Conservation (phyloP, 2,113 vertebrate species). For the Tamias sibiricus region DNA sequence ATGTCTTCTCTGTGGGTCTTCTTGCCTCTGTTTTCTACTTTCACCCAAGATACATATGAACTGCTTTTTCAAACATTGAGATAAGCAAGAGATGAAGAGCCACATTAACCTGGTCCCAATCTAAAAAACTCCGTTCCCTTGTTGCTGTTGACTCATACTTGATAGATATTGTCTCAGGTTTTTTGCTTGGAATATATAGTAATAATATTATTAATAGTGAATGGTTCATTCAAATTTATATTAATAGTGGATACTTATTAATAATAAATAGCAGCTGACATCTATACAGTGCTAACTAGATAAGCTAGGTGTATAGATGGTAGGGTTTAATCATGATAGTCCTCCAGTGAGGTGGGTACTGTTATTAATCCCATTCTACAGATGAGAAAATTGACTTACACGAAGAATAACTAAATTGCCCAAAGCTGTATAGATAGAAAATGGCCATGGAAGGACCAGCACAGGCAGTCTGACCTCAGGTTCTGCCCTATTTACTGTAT, state of each 20-base stretch:
- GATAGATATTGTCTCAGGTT: background rate
- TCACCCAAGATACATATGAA: background rate
- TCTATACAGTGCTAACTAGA: background rate
- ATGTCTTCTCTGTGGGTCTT: background rate
- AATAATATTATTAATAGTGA: background rate
- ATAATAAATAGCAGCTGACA: background rate
- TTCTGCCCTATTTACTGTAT: background rate
- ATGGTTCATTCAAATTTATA: background rate
- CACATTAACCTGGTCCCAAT: background rate
- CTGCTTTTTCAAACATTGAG: background rate
- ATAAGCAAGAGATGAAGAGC: conserved; percentile 11
- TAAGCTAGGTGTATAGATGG: background rate
- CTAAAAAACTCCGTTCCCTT: background rate
- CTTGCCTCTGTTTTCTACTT: background rate
- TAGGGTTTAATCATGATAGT: background rate
- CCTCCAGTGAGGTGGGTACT: background rate
- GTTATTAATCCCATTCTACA: background rate
- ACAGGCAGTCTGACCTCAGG: background rate
- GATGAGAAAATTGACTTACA: background rate
- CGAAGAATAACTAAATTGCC: background rate
- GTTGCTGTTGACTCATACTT: background rate
- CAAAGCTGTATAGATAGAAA: background rate
- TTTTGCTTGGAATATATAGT: conserved; percentile 33
- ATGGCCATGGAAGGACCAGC: too few relatives aligned
- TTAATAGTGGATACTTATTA: background rate